Percentiles rank a stretch among this genome's conserved stretches.
These are phyloP conservation scores for Apis dorsata DNA, from an alignment of 1,140 invertebrate species.

Conservation along the genomic window DNA sequence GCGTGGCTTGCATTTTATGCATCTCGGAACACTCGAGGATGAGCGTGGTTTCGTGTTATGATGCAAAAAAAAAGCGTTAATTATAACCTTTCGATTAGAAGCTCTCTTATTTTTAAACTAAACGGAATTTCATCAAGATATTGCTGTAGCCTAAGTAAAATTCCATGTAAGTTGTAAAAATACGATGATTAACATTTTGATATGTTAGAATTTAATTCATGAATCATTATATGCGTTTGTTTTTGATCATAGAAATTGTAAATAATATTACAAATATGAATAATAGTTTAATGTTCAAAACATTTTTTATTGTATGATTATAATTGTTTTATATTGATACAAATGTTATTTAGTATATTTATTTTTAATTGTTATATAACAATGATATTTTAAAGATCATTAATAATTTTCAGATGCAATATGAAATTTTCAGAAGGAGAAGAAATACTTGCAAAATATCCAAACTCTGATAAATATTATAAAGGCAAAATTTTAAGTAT, in stretches of 20 bases:
- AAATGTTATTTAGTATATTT: background rate
- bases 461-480: constrained; percentile 63
- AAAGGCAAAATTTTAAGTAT: constrained; percentile 67
- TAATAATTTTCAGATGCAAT: constrained; percentile 6
- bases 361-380: constrained; percentile 19
- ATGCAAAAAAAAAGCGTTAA: constrained; percentile 67
- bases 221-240: background rate
- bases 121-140: constrained; percentile 19
- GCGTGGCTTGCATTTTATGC: constrained; percentile 67
- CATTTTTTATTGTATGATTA: too few relatives aligned
- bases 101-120: constrained; percentile 60
- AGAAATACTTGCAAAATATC: constrained; percentile 70
- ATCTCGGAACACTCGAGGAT: constrained; percentile 69
- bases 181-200: background rate
- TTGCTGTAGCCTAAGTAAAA: background rate
- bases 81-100: constrained; percentile 65
- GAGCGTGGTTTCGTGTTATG: constrained; percentile 65
- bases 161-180: constrained; percentile 34
- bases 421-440: constrained; percentile 73
- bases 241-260: background rate
- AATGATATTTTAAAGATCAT: background rate
- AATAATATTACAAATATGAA: background rate
- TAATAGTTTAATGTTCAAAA: background rate
- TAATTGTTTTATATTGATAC: background rate
- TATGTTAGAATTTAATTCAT: constrained; percentile 38